phyloP scores from a whole-genome alignment of 37 sponge, comb jelly and placozoan genomes.

The Haliclona indistincta region DNA sequence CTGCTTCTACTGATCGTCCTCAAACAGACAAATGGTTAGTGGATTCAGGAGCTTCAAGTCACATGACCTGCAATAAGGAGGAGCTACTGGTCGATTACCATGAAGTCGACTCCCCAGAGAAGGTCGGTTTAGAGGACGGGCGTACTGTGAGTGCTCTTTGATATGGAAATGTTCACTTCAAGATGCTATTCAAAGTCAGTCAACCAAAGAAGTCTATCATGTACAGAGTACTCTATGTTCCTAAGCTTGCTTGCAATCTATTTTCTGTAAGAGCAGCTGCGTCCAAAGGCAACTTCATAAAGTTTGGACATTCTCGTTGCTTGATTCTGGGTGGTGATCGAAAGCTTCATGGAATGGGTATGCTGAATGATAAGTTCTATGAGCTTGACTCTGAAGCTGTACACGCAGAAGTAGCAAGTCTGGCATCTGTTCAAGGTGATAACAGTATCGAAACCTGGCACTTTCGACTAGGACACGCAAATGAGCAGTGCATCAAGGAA shows the following conservation, averaged over 20 bases:
- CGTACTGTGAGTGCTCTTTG: background rate
- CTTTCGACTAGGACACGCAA: background rate
- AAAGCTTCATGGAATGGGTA: background rate
- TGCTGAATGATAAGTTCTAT: background rate
- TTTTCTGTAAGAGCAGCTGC: slow-evolving; percentile 12
- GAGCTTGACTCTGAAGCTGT: background rate
- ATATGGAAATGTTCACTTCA: slow-evolving; percentile 23
- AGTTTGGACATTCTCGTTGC: slow-evolving; percentile 3
- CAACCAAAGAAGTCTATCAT: slow-evolving; percentile 21
- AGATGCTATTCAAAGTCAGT: slow-evolving; percentile 34
- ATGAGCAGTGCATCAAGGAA: background rate
- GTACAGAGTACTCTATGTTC: slow-evolving; percentile 33
- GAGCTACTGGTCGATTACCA: background rate
- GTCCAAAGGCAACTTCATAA: background rate
- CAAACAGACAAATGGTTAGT: slow-evolving; percentile 29
- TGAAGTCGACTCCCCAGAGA: background rate
- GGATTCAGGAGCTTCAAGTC: slow-evolving; percentile 26
- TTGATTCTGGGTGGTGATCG: background rate
- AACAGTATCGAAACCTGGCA: background rate
- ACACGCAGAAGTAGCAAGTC: background rate
- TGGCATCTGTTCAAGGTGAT: background rate
- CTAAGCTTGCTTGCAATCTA: slow-evolving; percentile 5
- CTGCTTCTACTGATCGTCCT: background rate
- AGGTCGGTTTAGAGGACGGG: background rate
- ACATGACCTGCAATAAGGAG: slow-evolving; percentile 10